Percentiles rank a stretch among this genome's conserved stretches.
Evolutionary conservation across 2,888 invertebrate species (phyloP).

Genomic region (Pardosa pseudoannulata): DNA sequence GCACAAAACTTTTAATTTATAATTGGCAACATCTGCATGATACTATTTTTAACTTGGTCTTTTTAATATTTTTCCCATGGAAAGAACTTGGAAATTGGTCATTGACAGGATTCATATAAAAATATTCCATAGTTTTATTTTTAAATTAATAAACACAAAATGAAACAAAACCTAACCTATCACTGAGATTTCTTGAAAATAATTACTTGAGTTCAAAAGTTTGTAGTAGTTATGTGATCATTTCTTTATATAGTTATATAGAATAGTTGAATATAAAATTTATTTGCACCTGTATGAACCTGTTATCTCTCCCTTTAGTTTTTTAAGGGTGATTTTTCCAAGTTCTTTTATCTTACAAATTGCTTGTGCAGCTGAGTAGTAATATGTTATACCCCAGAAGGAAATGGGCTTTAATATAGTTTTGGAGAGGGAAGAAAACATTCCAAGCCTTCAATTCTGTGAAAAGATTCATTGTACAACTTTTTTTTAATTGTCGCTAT

Average conservation of each 20-base stretch:
- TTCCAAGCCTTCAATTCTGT: conserved; percentile 34
- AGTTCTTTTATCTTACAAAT: conserved; percentile 8
- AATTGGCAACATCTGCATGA: conserved; percentile 49
- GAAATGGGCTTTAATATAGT: neutral
- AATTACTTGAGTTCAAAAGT: too few species aligned
- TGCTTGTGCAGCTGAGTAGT: conserved; percentile 23
- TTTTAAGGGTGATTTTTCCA: conserved; percentile 4
- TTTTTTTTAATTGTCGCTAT: neutral
- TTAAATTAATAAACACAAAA: too few species aligned
- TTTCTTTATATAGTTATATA: too few species aligned
- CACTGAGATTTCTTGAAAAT: too few species aligned
- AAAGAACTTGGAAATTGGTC: neutral
- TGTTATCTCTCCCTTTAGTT: too few species aligned
- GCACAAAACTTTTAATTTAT: conserved; percentile 40
- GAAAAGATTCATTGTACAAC: neutral
- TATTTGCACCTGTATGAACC: too few species aligned
- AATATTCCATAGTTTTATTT: too few species aligned
- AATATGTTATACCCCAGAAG: neutral
- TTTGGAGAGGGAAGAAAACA: conserved; percentile 38
- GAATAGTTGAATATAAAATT: too few species aligned
- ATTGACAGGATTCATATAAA: too few species aligned
- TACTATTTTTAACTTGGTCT: conserved; percentile 48
- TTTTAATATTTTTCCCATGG: neutral
- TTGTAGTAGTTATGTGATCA: too few species aligned
- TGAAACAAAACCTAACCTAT: too few species aligned